Evolutionary conservation across 2,888 invertebrate genomes (phyloP), one percentile per base, ranked within the genome.

Genomic region (Epicampocera succincta): DNA sequence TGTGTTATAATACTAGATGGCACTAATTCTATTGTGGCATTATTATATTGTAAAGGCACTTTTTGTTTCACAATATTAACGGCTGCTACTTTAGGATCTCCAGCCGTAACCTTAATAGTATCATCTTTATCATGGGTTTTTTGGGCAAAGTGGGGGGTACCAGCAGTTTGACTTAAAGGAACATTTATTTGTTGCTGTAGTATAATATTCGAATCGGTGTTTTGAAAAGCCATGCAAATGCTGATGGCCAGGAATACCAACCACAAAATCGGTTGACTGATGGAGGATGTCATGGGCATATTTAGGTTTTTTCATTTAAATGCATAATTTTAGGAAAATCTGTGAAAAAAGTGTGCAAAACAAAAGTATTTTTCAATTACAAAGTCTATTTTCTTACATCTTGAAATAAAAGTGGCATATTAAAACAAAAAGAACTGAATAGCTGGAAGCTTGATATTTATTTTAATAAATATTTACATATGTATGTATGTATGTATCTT

Each of bases 21-120:
- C 68, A 82, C 66, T 74, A 82, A 61, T 75, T 82, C 82, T 21
- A 82, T 78, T 54, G 85, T 78, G 52, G 79, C 68, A 83, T 85
- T 85, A 81, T 85, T 85, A 79, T 82, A 84, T 71, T 83, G 83
- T 76, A 85, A 87, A 88, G 88, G 89, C 89, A 88, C 88, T 89
- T 88, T 87, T 73, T 83, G 84, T 75, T 83, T 79, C 33, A 80
- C 74, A 68, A 75, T 76, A 54, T 54, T 75, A 29, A 73, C 54
- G 54, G 48, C 58, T 54, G 63, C 40, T 21, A 46, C 63, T 63
- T 66, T 58, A 11, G 69, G 46, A n/a, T 65, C 73, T 48, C 56
- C 76, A 12, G 56, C 72, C 17, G 60, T 40, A 48, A 15, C 17
- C 33, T 50, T 65, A 33, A 33, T 9, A 33, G 50, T 21, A 13